phyloP scores from a whole-genome alignment of 2,888 invertebrate species.

The Metallyticus violacea region DNA sequence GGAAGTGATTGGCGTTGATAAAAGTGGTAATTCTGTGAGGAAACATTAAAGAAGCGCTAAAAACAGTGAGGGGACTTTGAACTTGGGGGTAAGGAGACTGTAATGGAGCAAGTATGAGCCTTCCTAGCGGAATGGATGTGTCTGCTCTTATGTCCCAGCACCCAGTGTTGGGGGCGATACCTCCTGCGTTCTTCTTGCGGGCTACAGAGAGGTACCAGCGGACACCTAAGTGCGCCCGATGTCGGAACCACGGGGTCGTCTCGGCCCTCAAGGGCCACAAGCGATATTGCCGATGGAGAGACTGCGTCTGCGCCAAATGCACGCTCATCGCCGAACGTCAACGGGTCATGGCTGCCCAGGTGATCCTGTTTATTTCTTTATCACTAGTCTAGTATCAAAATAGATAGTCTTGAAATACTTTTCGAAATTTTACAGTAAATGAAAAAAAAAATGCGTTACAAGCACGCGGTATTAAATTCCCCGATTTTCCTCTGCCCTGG shows the following conservation, averaged over 20 bases:
- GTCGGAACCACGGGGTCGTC: conserved; percentile 96
- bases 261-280: conserved; percentile 94
- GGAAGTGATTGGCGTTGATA: neutral
- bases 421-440: too few relatives aligned
- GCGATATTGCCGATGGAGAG: conserved; percentile 94
- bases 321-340: conserved; percentile 96
- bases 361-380: neutral
- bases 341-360: conserved; percentile 94
- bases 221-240: conserved; percentile 96
- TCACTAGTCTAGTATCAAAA: too few relatives aligned
- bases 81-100: neutral
- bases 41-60: neutral
- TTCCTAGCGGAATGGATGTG: conserved; percentile 83
- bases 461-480: too few relatives aligned
- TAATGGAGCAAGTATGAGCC: conserved; percentile 58
- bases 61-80: too few relatives aligned
- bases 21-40: too few relatives aligned
- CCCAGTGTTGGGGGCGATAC: conserved; percentile 75
- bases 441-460: too few relatives aligned
- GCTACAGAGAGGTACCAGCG: conserved; percentile 88
- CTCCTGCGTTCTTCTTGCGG: conserved; percentile 78
- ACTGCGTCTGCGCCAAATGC: conserved; percentile 97
- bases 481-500: too few relatives aligned
- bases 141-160: conserved; percentile 78
- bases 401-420: too few relatives aligned